phyloP scores from a whole-genome alignment of 53 echinoderm and acorn worm genomes.

The Luidia sarsii region DNA sequence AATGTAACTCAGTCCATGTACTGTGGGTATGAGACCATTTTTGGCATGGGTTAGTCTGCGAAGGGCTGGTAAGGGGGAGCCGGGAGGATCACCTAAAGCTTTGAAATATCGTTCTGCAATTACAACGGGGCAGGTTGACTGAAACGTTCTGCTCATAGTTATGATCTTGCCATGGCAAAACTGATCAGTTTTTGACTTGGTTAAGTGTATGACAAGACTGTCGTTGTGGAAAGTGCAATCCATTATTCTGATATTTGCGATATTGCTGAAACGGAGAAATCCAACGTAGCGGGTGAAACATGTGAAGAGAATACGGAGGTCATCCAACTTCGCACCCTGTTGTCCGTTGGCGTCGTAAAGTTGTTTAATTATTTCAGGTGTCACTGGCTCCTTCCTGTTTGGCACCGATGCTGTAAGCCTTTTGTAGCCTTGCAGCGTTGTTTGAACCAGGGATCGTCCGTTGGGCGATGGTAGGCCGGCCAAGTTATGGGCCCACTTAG shows the following conservation, averaged over 20 bases:
- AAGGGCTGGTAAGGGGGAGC: neutral
- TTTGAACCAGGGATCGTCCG: constrained; percentile 18
- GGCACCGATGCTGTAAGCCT: constrained; percentile 13
- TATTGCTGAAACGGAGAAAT: constrained; percentile 22
- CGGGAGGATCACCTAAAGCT: neutral
- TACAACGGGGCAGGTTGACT: neutral
- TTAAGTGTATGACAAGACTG: constrained; percentile 24
- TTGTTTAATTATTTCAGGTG: neutral
- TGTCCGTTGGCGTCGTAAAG: neutral
- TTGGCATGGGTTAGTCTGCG: neutral
- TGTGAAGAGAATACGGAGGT: neutral
- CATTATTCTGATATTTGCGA: neutral
- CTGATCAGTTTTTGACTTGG: constrained; percentile 34
- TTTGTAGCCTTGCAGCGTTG: constrained; percentile 21
- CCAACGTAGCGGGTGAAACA: constrained; percentile 20
- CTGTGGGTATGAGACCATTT: neutral
- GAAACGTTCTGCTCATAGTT: neutral
- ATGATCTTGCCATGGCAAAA: neutral
- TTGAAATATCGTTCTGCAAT: neutral
- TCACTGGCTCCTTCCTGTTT: neutral
- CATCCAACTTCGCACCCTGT: neutral
- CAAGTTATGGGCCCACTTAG: constrained; percentile 1
- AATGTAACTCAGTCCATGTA: neutral
- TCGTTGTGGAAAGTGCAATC: neutral
- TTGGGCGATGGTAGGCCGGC: constrained; percentile 23